phyloP scores from a whole-genome alignment of 2,797 vertebrate species.

The Crax fasciolata region DNA sequence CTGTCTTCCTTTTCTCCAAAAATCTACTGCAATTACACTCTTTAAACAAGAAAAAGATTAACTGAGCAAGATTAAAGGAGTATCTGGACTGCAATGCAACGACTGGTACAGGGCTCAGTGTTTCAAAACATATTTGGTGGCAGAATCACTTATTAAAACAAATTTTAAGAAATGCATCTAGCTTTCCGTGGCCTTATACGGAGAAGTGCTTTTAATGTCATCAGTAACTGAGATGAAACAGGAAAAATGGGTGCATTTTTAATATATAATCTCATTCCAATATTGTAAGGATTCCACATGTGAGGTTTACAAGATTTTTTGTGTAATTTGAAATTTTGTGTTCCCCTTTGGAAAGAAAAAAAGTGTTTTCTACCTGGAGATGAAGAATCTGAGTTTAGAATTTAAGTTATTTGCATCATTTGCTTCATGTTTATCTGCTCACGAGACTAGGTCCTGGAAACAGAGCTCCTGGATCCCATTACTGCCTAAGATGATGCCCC shows the following conservation, averaged over 20 bases:
- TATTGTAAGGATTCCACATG: neutral
- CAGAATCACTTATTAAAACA: neutral
- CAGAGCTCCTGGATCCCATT: neutral
- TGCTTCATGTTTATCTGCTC: neutral
- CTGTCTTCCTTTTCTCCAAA: neutral
- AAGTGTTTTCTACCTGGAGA: neutral
- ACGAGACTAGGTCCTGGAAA: neutral
- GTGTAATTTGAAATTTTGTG: neutral
- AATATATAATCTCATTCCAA: neutral
- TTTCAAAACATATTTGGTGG: neutral
- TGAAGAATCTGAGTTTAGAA: neutral
- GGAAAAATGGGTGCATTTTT: neutral
- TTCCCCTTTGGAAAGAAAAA: neutral
- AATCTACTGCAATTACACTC: neutral
- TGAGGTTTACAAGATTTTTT: neutral
- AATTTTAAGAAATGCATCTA: fast-evolving
- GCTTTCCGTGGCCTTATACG: neutral
- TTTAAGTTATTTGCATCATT: neutral
- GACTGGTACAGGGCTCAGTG: neutral
- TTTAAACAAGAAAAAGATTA: neutral
- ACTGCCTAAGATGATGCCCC: neutral
- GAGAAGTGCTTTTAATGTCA: neutral
- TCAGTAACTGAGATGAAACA: neutral
- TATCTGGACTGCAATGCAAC: neutral
- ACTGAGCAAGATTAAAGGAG: neutral